A percentile compares a stretch with the other conserved stretches of the same genome.
Evolutionary conservation across 2,113 vertebrate species (phyloP).

Genomic region (Chlorodrepanis virens): DNA sequence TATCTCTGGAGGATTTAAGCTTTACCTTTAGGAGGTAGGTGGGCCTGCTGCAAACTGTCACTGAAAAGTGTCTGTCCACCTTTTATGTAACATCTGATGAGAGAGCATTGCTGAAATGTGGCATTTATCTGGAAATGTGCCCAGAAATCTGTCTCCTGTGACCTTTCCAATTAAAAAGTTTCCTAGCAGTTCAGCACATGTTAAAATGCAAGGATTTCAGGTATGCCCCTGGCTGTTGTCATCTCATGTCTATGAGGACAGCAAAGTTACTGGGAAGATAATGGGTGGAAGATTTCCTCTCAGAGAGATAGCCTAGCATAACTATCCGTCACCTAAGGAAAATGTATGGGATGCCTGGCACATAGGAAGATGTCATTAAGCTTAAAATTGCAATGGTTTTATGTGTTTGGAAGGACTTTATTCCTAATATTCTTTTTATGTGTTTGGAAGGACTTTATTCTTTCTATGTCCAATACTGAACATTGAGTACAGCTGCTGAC

Average conservation of each 20-base stretch:
- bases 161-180: not conserved
- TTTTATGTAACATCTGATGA: not conserved
- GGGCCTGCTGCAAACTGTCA: not conserved
- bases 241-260: not conserved
- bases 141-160: not conserved
- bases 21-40: not conserved
- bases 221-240: not conserved
- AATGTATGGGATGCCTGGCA: not conserved
- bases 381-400: not conserved
- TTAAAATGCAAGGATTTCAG: conserved; percentile 1
- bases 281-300: not conserved
- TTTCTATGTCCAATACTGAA: not conserved
- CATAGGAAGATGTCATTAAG: not conserved
- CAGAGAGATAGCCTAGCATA: accelerated
- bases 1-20: not conserved
- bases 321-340: not conserved
- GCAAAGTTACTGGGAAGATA: not conserved
- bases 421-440: not conserved
- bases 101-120: not conserved
- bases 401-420: not conserved
- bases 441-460: not conserved
- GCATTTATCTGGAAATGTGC: not conserved
- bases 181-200: not conserved
- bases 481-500: not conserved
- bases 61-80: not conserved